Evolutionary conservation across 2,797 vertebrate genomes (phyloP).

Genomic region (Spinus olivaceus): DNA sequence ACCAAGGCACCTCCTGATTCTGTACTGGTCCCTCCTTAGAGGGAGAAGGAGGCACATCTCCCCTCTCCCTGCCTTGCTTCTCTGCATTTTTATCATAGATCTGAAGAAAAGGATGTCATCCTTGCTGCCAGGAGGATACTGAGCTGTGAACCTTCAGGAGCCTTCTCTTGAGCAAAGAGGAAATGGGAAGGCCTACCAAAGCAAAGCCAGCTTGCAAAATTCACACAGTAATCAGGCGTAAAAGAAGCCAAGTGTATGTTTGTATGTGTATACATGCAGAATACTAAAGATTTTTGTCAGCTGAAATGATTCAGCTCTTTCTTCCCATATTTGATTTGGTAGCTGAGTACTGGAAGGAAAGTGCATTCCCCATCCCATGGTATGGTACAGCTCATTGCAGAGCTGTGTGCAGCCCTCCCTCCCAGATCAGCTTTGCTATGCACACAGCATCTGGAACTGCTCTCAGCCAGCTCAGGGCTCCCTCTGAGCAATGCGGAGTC

Average conservation of each 20-base stretch:
- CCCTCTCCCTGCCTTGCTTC: not conserved
- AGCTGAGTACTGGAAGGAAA: not conserved
- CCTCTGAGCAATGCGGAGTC: not conserved
- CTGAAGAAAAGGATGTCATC: not conserved
- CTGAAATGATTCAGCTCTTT: not conserved
- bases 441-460: not conserved
- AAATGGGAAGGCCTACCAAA: not conserved
- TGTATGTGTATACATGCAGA: not conserved
- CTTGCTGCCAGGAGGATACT: not conserved
- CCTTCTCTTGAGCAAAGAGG: not conserved
- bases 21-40: rapidly evolving
- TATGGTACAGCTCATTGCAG: not conserved
- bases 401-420: not conserved
- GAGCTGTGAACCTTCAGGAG: not conserved
- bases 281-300: not conserved
- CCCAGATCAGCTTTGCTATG: not conserved
- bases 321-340: not conserved
- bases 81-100: not conserved
- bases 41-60: not conserved
- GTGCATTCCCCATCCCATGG: not conserved
- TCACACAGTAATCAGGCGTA: not conserved
- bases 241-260: not conserved
- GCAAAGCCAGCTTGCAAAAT: not conserved
- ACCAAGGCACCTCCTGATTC: rapidly evolving
- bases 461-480: not conserved